Evolutionary conservation across 2,113 vertebrate genomes (phyloP).

Genomic region (Chionis minor): DNA sequence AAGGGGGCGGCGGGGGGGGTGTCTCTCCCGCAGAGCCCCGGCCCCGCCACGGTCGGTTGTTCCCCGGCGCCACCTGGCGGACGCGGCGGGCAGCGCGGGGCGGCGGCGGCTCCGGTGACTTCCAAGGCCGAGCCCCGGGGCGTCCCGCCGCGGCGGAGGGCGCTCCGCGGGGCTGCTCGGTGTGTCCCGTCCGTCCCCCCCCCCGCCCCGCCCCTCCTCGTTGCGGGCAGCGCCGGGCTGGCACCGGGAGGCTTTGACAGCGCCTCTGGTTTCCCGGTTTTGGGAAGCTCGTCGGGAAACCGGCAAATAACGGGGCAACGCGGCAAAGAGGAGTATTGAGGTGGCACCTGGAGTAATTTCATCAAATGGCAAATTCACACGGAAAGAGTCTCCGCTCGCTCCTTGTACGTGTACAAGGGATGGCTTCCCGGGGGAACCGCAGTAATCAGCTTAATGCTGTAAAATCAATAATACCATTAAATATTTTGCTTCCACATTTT

Average conservation of each 20-base stretch:
- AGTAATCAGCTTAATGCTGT: not conserved
- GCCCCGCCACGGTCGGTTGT: not conserved
- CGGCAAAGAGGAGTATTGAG: rapidly evolving
- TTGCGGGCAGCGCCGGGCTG: not conserved
- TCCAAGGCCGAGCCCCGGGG: no score
- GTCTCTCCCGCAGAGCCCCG: not conserved
- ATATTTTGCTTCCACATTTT: not conserved
- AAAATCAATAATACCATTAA: not conserved
- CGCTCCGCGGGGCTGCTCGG: rapidly evolving
- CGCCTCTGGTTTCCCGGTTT: rapidly evolving
- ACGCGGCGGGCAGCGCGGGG: not conserved
- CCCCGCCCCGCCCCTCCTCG: no score
- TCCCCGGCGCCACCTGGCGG: slow-evolving; percentile 70
- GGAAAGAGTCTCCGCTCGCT: not conserved
- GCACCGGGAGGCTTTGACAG: rapidly evolving
- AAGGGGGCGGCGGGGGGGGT: not conserved
- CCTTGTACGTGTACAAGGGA: rapidly evolving
- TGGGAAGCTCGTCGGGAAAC: not conserved
- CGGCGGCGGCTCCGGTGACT: not conserved
- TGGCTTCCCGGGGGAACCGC: not conserved
- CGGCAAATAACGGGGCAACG: not conserved
- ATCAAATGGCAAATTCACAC: not conserved
- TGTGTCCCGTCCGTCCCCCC: no score
- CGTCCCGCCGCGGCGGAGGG: no score
- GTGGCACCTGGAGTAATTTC: not conserved